Conservation (phyloP, 1,140 invertebrate genomes). For the Stegodyphus dumicola region DNA sequence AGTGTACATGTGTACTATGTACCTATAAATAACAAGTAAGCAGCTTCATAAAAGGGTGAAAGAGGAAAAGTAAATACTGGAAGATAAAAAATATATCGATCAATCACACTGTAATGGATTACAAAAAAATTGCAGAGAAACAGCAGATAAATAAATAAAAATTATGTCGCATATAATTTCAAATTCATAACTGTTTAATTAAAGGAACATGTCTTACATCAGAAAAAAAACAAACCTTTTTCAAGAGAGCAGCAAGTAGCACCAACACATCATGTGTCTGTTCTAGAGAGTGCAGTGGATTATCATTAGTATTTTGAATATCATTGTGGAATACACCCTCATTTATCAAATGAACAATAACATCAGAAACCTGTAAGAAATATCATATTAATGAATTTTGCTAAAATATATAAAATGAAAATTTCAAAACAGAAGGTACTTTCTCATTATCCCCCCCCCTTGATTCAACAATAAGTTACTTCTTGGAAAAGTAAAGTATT, state of each 20-base stretch:
- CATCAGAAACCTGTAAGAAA: conserved; percentile 38
- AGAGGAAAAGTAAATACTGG: no score
- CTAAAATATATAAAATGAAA: no score
- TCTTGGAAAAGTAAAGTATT: no score
- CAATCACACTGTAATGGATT: no score
- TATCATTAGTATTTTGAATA: neutral
- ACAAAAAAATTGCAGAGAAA: no score
- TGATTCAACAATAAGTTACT: no score
- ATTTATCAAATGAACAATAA: conserved; percentile 40
- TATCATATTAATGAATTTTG: neutral
- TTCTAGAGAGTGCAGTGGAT: conserved; percentile 21
- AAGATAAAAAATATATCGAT: no score
- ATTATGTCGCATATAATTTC: neutral
- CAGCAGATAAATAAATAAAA: neutral
- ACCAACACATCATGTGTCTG: conserved; percentile 52
- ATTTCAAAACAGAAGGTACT: no score
- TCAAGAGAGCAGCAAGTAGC: conserved; percentile 53
- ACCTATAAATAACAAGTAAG: no score
- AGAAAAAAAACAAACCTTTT: conserved; percentile 17
- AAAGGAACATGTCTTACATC: neutral
- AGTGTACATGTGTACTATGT: no score
- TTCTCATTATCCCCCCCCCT: no score
- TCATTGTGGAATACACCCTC: conserved; percentile 15
- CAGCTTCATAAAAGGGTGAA: no score
- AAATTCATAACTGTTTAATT: neutral